These are phyloP conservation scores for Henricia sp. DNA, from an alignment of 53 echinoderm and acorn worm species.

Conservation along the genomic window DNA sequence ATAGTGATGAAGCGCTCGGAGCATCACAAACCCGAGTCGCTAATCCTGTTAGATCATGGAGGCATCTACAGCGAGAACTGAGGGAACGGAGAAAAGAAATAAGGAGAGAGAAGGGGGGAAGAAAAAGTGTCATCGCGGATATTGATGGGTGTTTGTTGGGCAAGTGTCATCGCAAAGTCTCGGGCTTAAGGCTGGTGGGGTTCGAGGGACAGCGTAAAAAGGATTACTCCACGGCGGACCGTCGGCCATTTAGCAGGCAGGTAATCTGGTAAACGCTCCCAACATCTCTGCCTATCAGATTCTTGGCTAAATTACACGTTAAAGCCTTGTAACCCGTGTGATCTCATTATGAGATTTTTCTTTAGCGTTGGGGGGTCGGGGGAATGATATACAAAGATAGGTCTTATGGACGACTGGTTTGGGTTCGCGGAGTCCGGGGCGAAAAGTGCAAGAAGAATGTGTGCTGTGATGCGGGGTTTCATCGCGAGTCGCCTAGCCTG, in stretches of 20 bases:
- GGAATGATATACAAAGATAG: slow-evolving; percentile 18
- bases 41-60: slow-evolving; percentile 58
- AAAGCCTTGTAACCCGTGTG: slow-evolving; percentile 59
- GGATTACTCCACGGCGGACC: slow-evolving; percentile 48
- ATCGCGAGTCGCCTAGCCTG: slow-evolving; percentile 9
- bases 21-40: slow-evolving; percentile 22
- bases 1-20: slow-evolving; percentile 29
- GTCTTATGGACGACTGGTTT: slow-evolving; percentile 30
- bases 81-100: slow-evolving; percentile 15
- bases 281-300: slow-evolving; percentile 60
- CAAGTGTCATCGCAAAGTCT: slow-evolving; percentile 26
- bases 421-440: slow-evolving; percentile 17
- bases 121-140: slow-evolving; percentile 39
- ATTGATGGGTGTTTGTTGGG: slow-evolving; percentile 55
- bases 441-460: slow-evolving; percentile 51
- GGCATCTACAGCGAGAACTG: slow-evolving; percentile 28
- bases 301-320: slow-evolving; percentile 63
- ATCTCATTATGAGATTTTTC: too few relatives aligned
- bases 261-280: slow-evolving; percentile 58
- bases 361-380: slow-evolving; percentile 6
- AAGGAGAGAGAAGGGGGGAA: background rate
- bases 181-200: slow-evolving; percentile 14
- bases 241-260: slow-evolving; percentile 60
- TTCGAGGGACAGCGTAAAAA: slow-evolving; percentile 36
- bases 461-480: slow-evolving; percentile 37